Evolutionary conservation across 2,797 vertebrate genomes (phyloP).

Genomic region (Pipistrellus pygmaeus): DNA sequence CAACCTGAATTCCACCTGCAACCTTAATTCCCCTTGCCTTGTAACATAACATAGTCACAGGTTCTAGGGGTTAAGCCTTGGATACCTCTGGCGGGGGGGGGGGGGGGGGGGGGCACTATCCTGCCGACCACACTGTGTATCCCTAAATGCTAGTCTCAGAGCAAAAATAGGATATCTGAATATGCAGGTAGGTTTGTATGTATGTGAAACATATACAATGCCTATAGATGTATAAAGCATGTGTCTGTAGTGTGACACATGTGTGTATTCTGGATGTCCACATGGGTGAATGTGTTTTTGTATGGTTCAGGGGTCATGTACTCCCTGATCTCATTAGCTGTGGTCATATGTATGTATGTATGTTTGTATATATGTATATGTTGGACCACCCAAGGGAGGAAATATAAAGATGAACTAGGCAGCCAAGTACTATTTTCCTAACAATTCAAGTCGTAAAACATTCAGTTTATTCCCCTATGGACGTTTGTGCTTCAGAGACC

Average conservation of each 20-base stretch:
- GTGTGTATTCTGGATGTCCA: background rate
- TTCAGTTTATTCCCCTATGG: background rate
- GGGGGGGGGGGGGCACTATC: background rate
- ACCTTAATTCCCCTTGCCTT: background rate
- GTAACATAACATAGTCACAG: background rate
- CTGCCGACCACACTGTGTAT: background rate
- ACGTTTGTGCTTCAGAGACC: background rate
- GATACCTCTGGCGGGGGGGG: background rate
- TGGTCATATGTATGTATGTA: background rate
- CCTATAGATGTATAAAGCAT: background rate
- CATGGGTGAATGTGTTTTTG: too few species aligned
- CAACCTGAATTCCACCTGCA: background rate
- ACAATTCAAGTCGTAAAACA: background rate
- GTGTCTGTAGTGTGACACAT: background rate
- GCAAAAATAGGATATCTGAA: background rate
- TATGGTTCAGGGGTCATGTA: background rate
- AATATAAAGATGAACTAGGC: background rate
- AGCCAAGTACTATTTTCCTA: background rate
- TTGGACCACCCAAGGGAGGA: background rate
- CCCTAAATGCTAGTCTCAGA: background rate
- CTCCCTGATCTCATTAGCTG: background rate
- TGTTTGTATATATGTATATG: background rate
- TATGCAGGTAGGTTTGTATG: background rate
- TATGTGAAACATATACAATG: background rate
- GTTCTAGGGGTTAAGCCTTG: background rate